Base-by-base conservation (phyloP, 2,888 invertebrate genomes). In the Torymus texanus region DNA sequence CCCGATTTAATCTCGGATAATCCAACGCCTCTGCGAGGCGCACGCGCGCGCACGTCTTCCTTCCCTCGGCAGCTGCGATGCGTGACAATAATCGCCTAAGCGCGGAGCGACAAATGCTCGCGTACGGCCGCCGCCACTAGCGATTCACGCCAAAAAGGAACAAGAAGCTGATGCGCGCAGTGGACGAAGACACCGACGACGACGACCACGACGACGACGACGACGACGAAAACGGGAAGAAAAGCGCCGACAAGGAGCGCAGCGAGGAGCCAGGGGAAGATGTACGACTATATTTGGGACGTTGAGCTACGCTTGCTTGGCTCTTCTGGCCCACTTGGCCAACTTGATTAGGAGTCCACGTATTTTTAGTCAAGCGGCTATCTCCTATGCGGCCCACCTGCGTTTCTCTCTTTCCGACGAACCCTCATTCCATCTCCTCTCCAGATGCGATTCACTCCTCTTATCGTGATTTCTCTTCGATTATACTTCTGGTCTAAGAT, bases 241-340 rank as follows among this genome's bases (percentile, higher is more conserved):
- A 53, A 72, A 41, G 24, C 14, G 72, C 21, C 29, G 59, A 41
- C 41, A 50, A 78, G 71, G 29, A 76, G 58, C 59, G 41, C 41
- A 41, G 41, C 66, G 14, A 71, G 76, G 4, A 78, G 61, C 72
- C 78, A 70, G 74, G 85, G 83, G 41, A 8, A 86, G 86, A 86
- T 86, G 87, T 85, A 84, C 81, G 83, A 86, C 87, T 87, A 87
- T 87, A 87, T 87, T 87, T 86, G 86, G 85, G 86, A 86, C 85
- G 85, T 87, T 86, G 86, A 85, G 85, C 85, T 83, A 81, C 82
- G 59, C 61, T 81, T 73, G 59, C 72, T 72, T 65, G 71, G 75
- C 85, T 86, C 84, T 84, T 85, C 85, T 87, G 87, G 86, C 87
- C 87, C 86, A 87, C 85, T 87, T 87, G 87, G 87, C 87, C 83